Percentiles rank a stretch among this genome's conserved stretches.
phyloP scores from a whole-genome alignment of 2,797 vertebrate genomes.

The Rhinoraja longicauda region DNA sequence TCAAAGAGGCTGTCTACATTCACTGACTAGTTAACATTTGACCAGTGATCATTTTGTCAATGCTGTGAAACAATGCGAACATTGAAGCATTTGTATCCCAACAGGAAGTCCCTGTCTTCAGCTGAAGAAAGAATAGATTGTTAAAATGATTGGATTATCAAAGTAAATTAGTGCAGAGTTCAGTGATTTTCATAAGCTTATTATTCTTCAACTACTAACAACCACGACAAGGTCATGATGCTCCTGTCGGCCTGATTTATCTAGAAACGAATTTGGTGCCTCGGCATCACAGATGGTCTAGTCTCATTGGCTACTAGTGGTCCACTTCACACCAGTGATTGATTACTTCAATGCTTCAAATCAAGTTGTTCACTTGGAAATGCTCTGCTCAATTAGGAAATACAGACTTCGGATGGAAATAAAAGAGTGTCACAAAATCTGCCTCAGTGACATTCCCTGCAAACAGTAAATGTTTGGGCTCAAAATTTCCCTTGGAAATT shows the following conservation, averaged over 20 bases:
- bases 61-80: too few relatives aligned
- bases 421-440: background rate
- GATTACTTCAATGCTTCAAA: background rate
- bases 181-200: conserved; percentile 19
- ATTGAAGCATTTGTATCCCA: background rate
- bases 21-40: background rate
- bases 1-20: background rate
- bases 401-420: background rate
- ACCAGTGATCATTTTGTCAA: background rate
- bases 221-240: background rate
- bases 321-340: background rate
- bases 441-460: too few relatives aligned
- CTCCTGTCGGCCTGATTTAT: background rate
- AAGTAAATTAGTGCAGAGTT: background rate
- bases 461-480: background rate
- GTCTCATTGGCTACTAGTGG: background rate
- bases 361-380: conserved; percentile 16
- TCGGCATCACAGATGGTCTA: background rate
- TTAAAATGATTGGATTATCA: background rate
- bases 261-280: background rate
- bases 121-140: background rate
- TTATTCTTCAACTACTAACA: background rate
- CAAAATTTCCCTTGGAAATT: background rate
- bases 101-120: background rate
- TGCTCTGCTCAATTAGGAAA: background rate